phyloP scores from a whole-genome alignment of 2,888 invertebrate species.

The Bimastos eiseni region DNA sequence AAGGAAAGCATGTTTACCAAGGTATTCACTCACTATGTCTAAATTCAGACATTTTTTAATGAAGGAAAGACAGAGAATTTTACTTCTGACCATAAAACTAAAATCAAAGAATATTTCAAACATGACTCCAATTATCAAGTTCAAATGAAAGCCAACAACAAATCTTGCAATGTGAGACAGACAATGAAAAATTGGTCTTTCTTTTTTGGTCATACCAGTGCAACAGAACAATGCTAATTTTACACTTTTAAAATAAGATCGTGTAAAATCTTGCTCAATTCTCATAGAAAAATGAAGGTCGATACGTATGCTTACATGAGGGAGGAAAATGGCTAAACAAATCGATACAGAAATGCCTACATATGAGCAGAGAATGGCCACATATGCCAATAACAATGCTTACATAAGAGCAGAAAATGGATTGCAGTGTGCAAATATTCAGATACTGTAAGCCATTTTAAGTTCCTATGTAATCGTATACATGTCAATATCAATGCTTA shows the following conservation, averaged over 20 bases:
- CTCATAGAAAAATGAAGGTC: too few relatives aligned
- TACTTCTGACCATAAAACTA: neutral
- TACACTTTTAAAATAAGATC: neutral
- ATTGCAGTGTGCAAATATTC: too few relatives aligned
- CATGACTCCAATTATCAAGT: neutral
- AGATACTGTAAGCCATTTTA: too few relatives aligned
- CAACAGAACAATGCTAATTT: neutral
- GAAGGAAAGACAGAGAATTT: neutral
- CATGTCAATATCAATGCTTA: too few relatives aligned
- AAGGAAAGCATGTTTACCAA: neutral
- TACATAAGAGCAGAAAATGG: too few relatives aligned
- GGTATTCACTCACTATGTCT: neutral
- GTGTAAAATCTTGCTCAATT: neutral
- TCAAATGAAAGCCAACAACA: neutral
- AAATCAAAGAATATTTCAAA: neutral
- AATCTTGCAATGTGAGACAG: slow-evolving; percentile 64
- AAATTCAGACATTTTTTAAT: neutral
- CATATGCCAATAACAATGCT: too few relatives aligned
- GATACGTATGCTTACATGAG: too few relatives aligned
- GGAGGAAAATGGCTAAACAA: too few relatives aligned
- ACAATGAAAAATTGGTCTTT: neutral
- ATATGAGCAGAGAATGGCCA: too few relatives aligned
- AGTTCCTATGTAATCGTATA: too few relatives aligned
- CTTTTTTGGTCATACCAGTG: neutral
- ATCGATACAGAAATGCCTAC: too few relatives aligned